Evolutionary conservation across 2,797 vertebrate species (phyloP), one percentile per base, ranked within the genome.

Genomic region (Melopsittacus undulatus): DNA sequence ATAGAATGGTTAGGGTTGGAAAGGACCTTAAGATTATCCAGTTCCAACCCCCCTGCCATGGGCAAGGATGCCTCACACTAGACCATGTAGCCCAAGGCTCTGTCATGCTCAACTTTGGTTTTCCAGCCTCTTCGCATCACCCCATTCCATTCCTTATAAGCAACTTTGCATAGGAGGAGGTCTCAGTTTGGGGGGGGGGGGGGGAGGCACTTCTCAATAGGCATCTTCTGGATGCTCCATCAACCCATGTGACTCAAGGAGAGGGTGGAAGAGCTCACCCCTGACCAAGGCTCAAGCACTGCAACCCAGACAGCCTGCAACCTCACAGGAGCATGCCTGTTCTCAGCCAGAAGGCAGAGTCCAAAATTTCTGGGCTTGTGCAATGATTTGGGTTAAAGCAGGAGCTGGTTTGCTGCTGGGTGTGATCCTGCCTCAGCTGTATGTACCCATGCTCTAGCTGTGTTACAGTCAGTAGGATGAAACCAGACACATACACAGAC

Each of bases 191-290:
- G 59, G 38, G 8, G 6, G 46, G 59, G 38, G 8, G 6, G 11
- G 27, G 13, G 20, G 7, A 15, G 29, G 9, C 52, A 38, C 17
- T 66, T 63, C 21, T 61, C 72, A 62, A 3, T 2, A 45, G 14
- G 19, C 7, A n/a, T 45, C 46, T 45, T 34, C 49, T 74, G 48
- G 34, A 22, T 77, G 49, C 11, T 34, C 32, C 38, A 15, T 22
- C 3, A 2, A 30, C 20, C 56, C 0, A 2, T 4, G 45, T n/a
- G 14, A 20, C 17, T 75, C 2, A 0, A 90, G 51, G 22, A 46
- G 21, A 38, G 23, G 7, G 4, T 34, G 24, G 17, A 48, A 23
- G 27, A 77, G 34, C 22, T 46, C 38, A 10, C 8, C 24, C 30
- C 36, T 4, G 14, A 10, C 8, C n/a, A 21, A 70, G 57, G 43